These are phyloP conservation scores for Pardalotus punctatus DNA, from an alignment of 2,113 vertebrate genomes.

Conservation along the genomic window DNA sequence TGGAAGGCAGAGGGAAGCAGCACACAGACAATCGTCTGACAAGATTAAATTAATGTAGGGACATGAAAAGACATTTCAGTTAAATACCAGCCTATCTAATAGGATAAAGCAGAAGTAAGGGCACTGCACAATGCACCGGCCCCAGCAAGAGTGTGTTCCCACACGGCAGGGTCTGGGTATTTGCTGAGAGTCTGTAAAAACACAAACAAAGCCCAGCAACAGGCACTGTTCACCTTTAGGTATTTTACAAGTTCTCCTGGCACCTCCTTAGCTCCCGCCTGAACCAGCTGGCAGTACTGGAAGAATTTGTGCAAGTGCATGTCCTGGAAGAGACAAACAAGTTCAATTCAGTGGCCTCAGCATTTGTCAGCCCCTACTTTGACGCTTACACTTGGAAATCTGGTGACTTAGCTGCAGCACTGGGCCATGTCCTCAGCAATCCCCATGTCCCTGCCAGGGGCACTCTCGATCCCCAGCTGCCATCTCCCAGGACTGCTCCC, in stretches of 20 bases:
- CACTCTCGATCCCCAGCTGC: not conserved
- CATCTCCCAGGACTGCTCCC: not conserved
- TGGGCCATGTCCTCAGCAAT: not conserved
- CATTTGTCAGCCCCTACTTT: not conserved
- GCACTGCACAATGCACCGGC: accelerated
- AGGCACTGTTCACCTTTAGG: conserved; percentile 83
- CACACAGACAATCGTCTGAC: not conserved
- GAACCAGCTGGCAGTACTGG: conserved; percentile 89
- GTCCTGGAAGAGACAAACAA: conserved; percentile 78
- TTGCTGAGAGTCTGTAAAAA: not conserved
- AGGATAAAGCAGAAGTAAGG: not conserved
- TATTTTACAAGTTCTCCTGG: conserved; percentile 91
- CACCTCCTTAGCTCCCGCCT: conserved; percentile 79
- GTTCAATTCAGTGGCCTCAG: not conserved
- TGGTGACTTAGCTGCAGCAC: not conserved
- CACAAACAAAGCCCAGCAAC: not conserved
- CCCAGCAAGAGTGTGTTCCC: not conserved
- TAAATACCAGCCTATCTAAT: not conserved
- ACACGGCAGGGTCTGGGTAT: not conserved
- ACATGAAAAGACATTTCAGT: not conserved
- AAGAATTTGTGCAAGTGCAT: conserved; percentile 96
- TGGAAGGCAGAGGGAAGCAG: not conserved
- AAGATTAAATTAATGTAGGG: not conserved
- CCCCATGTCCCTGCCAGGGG: not conserved
- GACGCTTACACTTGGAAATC: not conserved